Percentiles rank a stretch among this genome's conserved stretches.
phyloP scores from a whole-genome alignment of 2,113 vertebrate genomes.

The Crotophaga sulcirostris region DNA sequence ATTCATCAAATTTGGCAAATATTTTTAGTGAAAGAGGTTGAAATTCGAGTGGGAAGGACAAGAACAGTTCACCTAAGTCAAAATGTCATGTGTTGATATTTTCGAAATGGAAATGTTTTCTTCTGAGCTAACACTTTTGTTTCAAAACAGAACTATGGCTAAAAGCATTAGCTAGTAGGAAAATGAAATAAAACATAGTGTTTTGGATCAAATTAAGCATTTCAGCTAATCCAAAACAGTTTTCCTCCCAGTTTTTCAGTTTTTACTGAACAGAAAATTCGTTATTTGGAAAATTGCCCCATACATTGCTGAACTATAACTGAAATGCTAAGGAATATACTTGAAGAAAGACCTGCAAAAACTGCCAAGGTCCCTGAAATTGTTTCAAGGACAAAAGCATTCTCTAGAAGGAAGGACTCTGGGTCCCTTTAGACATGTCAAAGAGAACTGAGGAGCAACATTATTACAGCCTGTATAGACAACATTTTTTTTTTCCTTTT shows the following conservation, averaged over 20 bases:
- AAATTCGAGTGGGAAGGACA: conserved; percentile 14
- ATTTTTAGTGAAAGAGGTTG: conserved; percentile 14
- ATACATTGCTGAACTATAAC: not conserved
- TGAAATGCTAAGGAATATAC: not conserved
- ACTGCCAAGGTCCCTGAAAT: not conserved
- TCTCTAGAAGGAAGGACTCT: not conserved
- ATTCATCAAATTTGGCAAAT: conserved; percentile 57
- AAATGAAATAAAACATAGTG: conserved; percentile 45
- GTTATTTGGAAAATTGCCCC: conserved; percentile 29
- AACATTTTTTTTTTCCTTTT: not conserved
- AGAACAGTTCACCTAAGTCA: conserved; percentile 38
- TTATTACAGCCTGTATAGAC: not conserved
- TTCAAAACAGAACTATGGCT: conserved; percentile 37
- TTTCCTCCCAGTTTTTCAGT: conserved; percentile 35
- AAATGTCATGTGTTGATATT: conserved; percentile 60
- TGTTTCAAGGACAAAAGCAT: not conserved
- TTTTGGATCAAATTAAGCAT: conserved; percentile 38
- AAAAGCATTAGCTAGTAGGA: conserved; percentile 38
- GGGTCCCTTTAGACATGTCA: not conserved
- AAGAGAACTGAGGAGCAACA: not conserved
- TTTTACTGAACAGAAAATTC: conserved; percentile 48
- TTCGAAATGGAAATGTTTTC: conserved; percentile 60
- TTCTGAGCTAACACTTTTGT: conserved; percentile 48
- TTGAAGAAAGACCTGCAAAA: conserved; percentile 23
- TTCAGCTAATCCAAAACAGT: conserved; percentile 39